Evolutionary conservation across 2,113 vertebrate genomes (phyloP).

Genomic region (Saiga tatarica): DNA sequence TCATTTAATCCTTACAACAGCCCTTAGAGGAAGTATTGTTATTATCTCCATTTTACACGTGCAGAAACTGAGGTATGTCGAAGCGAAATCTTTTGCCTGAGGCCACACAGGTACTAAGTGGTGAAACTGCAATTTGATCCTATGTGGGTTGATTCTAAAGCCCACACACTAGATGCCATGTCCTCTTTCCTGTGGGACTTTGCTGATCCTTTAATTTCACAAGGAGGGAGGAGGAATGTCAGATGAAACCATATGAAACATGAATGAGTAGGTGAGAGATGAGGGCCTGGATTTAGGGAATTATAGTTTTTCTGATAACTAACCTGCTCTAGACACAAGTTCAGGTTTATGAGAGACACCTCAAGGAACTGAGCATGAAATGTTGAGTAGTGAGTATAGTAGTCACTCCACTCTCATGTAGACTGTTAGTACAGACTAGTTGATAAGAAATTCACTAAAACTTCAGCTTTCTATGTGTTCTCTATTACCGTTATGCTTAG

Average conservation of each 20-base stretch:
- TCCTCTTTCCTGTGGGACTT: neutral
- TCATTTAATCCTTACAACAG: neutral
- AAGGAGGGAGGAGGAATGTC: neutral
- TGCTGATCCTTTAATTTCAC: neutral
- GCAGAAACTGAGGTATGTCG: neutral
- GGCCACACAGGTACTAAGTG: neutral
- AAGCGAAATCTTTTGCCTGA: neutral
- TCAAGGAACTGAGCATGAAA: neutral
- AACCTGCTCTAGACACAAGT: neutral
- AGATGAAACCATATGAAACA: conserved; percentile 12
- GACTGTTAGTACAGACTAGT: neutral
- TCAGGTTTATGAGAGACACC: neutral
- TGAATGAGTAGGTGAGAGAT: neutral
- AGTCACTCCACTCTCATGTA: neutral
- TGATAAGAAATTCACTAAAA: neutral
- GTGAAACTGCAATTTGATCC: neutral
- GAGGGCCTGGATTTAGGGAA: neutral
- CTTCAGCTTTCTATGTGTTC: neutral
- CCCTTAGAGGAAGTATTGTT: neutral
- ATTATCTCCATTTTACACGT: neutral
- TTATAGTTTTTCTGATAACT: neutral
- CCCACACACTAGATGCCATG: neutral
- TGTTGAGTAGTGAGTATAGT: neutral
- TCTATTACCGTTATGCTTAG: neutral
- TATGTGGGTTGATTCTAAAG: neutral